A percentile compares a stretch with the other conserved stretches of the same genome.
phyloP scores from a whole-genome alignment of 2,113 vertebrate genomes.

The Gobiocypris rarus region DNA sequence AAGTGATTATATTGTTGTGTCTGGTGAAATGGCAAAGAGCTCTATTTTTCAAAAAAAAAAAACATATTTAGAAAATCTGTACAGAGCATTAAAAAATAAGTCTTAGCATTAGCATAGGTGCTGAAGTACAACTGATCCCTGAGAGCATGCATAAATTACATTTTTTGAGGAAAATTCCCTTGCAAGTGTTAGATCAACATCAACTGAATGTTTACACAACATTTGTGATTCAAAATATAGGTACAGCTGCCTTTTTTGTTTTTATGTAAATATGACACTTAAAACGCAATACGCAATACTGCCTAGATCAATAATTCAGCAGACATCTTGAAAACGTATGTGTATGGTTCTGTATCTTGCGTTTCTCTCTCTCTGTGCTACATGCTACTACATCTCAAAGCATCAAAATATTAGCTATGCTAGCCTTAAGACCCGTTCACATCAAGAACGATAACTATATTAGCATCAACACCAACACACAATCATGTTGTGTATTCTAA shows the following conservation, averaged over 20 bases:
- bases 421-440: background rate
- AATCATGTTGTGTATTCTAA: background rate
- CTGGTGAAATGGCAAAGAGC: background rate
- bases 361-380: background rate
- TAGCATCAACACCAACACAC: background rate
- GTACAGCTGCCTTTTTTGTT: background rate
- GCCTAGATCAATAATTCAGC: background rate
- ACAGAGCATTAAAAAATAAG: background rate
- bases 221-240: constrained; percentile 3
- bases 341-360: background rate
- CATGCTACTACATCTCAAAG: background rate
- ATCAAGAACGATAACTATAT: background rate
- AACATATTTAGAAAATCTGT: background rate
- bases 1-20: constrained; percentile 18
- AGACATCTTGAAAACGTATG: background rate
- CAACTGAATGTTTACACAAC: background rate
- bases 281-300: background rate
- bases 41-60: background rate
- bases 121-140: background rate
- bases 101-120: background rate
- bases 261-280: background rate
- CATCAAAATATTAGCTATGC: background rate
- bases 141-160: background rate
- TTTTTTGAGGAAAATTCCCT: background rate
- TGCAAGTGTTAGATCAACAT: background rate